These are phyloP conservation scores for Ceratotherium simum DNA, from an alignment of 2,113 vertebrate genomes.

Conservation along the genomic window DNA sequence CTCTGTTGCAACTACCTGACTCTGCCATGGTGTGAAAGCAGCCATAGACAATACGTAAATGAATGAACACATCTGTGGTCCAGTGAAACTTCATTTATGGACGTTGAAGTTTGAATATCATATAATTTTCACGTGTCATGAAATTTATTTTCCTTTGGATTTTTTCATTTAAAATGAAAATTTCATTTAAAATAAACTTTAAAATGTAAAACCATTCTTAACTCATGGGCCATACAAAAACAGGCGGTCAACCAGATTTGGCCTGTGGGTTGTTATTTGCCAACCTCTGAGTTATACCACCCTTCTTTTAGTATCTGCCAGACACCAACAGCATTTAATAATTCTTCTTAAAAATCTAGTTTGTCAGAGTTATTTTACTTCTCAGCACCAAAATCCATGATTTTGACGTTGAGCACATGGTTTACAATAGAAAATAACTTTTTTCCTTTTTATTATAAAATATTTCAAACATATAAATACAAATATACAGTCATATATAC, in stretches of 20 bases:
- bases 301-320: not conserved
- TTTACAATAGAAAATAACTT: not conserved
- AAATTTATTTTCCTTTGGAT: not conserved
- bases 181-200: not conserved
- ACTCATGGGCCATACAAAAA: not conserved
- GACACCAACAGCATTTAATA: not conserved
- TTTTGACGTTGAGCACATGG: not conserved
- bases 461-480: not conserved
- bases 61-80: not conserved
- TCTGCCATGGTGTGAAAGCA: not conserved
- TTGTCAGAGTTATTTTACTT: constrained; percentile 11
- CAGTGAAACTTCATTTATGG: not conserved
- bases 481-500: not conserved
- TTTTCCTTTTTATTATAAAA: not conserved
- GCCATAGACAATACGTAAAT: not conserved
- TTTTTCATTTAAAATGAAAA: not conserved
- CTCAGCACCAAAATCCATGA: not conserved
- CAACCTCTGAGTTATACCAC: not conserved
- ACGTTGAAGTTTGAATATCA: not conserved
- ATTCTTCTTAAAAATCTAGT: not conserved
- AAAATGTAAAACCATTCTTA: constrained; percentile 9
- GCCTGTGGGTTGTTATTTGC: not conserved
- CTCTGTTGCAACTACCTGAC: not conserved
- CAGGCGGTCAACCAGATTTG: not conserved
- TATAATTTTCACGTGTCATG: not conserved